Conservation (phyloP, 2,888 invertebrate genomes). For the Dryobota labecula region DNA sequence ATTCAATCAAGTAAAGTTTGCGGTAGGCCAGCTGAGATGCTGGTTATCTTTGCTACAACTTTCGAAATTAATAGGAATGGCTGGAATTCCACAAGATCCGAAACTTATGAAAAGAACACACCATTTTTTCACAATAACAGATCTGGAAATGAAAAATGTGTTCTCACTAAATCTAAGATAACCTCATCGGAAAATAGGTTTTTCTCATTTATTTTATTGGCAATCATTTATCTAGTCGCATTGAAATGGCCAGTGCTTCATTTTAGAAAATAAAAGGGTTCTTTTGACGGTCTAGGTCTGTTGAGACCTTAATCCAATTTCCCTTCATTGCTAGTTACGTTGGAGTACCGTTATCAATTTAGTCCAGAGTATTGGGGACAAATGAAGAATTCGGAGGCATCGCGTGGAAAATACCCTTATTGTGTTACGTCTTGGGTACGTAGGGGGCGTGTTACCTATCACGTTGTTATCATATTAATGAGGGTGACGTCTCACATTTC, state of each 20-base stretch:
- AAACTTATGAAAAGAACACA: constrained; percentile 19
- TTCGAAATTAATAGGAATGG: constrained; percentile 42
- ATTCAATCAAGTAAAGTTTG: constrained; percentile 61
- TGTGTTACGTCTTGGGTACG: constrained; percentile 53
- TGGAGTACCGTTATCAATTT: constrained; percentile 60
- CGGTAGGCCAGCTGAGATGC: constrained; percentile 21
- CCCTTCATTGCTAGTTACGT: constrained; percentile 56
- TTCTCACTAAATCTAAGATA: constrained; percentile 30
- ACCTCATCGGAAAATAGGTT: constrained; percentile 33
- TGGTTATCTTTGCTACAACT: constrained; percentile 48
- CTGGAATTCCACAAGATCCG: constrained; percentile 3
- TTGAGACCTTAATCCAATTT: constrained; percentile 62
- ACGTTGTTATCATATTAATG: constrained; percentile 68
- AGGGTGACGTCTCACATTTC: constrained; percentile 64
- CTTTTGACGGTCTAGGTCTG: constrained; percentile 32
- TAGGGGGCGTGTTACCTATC: constrained; percentile 58
- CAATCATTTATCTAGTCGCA: constrained; percentile 45
- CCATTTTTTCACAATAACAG: constrained; percentile 15
- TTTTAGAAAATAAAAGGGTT: constrained; percentile 55
- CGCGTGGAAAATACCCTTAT: constrained; percentile 58
- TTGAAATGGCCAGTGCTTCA: constrained; percentile 46
- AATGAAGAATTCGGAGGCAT: constrained; percentile 56
- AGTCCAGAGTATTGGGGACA: constrained; percentile 51
- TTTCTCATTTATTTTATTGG: constrained; percentile 56
- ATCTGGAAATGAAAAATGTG: constrained; percentile 15